phyloP scores from a whole-genome alignment of 1,140 invertebrate species.

The Thaumatotibia leucotreta region DNA sequence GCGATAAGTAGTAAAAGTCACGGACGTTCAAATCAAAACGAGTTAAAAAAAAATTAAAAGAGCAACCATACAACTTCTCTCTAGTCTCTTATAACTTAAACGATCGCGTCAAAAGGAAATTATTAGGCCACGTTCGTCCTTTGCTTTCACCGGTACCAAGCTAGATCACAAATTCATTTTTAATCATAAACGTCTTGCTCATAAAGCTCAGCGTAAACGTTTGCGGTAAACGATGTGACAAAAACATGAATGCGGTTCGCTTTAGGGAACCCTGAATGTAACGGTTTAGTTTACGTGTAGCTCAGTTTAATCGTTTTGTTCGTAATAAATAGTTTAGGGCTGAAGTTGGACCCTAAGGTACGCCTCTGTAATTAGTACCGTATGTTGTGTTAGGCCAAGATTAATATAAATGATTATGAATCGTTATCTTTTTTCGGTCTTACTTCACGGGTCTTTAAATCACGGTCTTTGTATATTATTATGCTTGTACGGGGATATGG shows the following conservation, averaged over 20 bases:
- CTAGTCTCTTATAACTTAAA: conserved; percentile 18
- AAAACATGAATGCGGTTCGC: conserved; percentile 15
- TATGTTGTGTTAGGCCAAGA: too few species aligned
- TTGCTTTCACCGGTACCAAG: conserved; percentile 50
- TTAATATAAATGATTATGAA: too few species aligned
- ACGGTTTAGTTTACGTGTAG: neutral
- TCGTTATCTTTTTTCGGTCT: too few species aligned
- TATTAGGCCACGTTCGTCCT: conserved; percentile 57
- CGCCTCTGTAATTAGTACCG: neutral
- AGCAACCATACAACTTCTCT: neutral
- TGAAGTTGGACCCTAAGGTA: neutral
- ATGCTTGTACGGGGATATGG: too few species aligned
- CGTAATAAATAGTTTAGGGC: neutral
- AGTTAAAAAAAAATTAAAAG: neutral
- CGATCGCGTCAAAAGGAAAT: conserved; percentile 56
- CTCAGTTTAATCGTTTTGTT: conserved; percentile 1
- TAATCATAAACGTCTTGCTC: conserved; percentile 65
- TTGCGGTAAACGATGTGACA: conserved; percentile 53
- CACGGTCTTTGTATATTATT: too few species aligned
- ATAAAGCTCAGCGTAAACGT: conserved; percentile 35
- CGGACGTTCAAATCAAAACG: neutral
- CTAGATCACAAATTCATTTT: conserved; percentile 62
- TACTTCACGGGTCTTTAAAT: too few species aligned
- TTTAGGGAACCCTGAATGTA: neutral
- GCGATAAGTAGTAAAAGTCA: conserved; percentile 20